A percentile compares a stretch with the other conserved stretches of the same genome.
phyloP scores from a whole-genome alignment of 1,140 invertebrate species.

The Heliothis virescens region DNA sequence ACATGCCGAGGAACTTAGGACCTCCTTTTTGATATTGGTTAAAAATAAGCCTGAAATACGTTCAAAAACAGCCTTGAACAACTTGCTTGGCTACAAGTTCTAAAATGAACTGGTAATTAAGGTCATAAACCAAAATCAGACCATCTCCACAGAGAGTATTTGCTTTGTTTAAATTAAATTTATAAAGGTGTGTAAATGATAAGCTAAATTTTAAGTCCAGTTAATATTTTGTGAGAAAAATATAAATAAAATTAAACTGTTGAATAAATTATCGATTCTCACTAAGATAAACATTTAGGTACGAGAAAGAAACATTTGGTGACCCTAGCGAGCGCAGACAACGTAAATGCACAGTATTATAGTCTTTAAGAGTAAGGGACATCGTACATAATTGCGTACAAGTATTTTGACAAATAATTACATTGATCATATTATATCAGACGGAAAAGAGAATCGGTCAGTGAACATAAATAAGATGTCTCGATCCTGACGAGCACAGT shows the following conservation, averaged over 20 bases:
- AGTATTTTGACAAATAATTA: constrained; percentile 29
- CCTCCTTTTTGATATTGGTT: too few relatives aligned
- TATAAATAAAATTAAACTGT: neutral
- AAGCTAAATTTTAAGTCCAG: too few relatives aligned
- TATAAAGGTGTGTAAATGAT: too few relatives aligned
- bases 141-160: too few relatives aligned
- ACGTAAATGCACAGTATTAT: constrained; percentile 14
- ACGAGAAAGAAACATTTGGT: neutral
- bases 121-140: too few relatives aligned
- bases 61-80: too few relatives aligned
- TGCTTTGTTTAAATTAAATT: too few relatives aligned
- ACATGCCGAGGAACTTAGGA: too few relatives aligned
- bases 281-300: neutral
- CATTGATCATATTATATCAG: constrained; percentile 35
- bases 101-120: too few relatives aligned
- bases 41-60: too few relatives aligned
- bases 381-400: constrained; percentile 35
- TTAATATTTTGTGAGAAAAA: neutral
- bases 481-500: constrained; percentile 59
- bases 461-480: constrained; percentile 67
- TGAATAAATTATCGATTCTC: too few relatives aligned
- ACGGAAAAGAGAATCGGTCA: constrained; percentile 41
- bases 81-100: too few relatives aligned
- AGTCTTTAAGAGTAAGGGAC: constrained; percentile 6
- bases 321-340: constrained; percentile 6